phyloP scores from a whole-genome alignment of 2,113 vertebrate genomes.

The Lates calcarifer region DNA sequence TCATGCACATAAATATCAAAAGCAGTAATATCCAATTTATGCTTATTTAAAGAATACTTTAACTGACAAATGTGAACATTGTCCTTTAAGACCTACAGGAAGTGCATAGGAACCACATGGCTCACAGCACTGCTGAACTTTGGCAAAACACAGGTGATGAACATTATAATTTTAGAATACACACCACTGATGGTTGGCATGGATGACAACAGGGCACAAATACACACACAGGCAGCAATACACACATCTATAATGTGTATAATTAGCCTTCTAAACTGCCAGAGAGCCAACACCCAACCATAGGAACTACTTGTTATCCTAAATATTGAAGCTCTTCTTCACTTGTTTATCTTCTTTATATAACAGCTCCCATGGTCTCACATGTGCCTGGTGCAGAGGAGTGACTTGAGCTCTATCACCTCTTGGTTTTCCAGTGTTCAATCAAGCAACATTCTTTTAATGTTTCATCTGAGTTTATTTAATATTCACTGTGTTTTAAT shows the following conservation, averaged over 20 bases:
- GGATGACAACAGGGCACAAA: constrained; percentile 6
- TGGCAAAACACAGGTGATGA: not conserved
- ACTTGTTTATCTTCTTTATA: constrained; percentile 45
- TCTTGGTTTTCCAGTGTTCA: not conserved
- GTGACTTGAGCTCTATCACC: not conserved
- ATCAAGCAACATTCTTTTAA: constrained; percentile 15
- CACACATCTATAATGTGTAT: constrained; percentile 30
- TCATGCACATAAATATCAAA: not conserved
- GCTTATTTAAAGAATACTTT: not conserved
- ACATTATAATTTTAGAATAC: constrained; percentile 25
- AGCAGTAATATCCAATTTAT: not conserved
- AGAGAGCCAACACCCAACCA: constrained; percentile 54
- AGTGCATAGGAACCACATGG: not conserved
- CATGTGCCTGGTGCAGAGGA: not conserved
- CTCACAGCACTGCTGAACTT: not conserved
- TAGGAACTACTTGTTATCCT: constrained; percentile 42
- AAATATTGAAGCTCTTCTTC: constrained; percentile 25
- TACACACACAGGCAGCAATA: constrained; percentile 39
- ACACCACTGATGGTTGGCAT: not conserved
- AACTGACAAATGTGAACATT: not conserved
- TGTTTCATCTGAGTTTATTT: constrained; percentile 8
- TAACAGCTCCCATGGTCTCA: constrained; percentile 20
- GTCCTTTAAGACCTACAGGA: not conserved
- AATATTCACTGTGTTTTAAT: not conserved
- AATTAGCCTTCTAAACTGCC: constrained; percentile 44